Conservation (phyloP, 2,113 vertebrate genomes). For the Nothoprocta pentlandii region DNA sequence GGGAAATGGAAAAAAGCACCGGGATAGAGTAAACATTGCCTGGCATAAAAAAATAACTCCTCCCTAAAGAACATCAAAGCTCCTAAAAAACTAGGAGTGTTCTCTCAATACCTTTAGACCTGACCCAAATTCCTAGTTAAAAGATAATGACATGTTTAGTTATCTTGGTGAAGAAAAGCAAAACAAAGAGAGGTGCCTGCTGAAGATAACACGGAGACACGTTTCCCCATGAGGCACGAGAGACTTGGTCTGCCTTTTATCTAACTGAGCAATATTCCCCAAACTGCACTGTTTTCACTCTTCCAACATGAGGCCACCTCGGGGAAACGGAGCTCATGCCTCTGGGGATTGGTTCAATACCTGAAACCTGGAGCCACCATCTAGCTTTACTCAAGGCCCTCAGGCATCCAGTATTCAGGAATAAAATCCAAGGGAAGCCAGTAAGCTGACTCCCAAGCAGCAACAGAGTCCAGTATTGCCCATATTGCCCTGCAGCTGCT, state of each 20-base stretch:
- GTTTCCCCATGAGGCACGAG: not conserved
- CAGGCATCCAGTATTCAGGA: not conserved
- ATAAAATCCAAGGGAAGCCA: not conserved
- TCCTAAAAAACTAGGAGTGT: not conserved
- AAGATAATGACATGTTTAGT: not conserved
- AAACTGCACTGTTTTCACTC: not conserved
- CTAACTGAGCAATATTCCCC: not conserved
- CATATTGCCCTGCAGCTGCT: accelerated
- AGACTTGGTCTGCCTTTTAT: not conserved
- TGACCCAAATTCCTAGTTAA: not conserved
- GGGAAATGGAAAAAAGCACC: not conserved
- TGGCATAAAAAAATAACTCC: not conserved
- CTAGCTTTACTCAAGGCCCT: not conserved
- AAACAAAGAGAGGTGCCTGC: not conserved
- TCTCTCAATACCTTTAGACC: not conserved
- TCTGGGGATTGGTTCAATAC: not conserved
- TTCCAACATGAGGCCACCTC: accelerated
- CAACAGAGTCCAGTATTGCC: not conserved
- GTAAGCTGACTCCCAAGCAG: not conserved
- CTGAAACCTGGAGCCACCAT: not conserved
- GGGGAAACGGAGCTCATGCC: not conserved
- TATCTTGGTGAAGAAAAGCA: not conserved
- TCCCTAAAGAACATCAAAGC: slow-evolving; percentile 18
- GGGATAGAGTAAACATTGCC: not conserved
- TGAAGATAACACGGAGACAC: not conserved